A percentile compares a stretch with the other conserved stretches of the same genome.
phyloP scores from a whole-genome alignment of 2,888 invertebrate genomes.

The Dione juno region DNA sequence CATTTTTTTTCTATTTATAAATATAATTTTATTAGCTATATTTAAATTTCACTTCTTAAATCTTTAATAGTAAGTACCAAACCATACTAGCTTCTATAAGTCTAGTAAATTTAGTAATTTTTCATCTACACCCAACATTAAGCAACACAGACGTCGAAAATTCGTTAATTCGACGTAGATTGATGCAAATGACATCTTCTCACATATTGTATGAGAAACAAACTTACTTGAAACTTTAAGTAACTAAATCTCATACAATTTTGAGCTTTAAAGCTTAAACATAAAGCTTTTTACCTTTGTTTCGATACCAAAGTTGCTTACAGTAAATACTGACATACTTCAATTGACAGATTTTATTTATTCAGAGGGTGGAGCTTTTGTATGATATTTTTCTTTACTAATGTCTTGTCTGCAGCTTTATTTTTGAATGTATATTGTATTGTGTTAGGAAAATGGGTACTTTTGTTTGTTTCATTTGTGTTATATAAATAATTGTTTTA shows the following conservation, averaged over 20 bases:
- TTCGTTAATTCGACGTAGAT: constrained; percentile 74
- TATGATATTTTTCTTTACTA: constrained; percentile 53
- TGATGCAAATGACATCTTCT: constrained; percentile 77
- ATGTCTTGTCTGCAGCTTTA: constrained; percentile 49
- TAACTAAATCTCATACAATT: constrained; percentile 18
- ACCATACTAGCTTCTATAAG: background rate
- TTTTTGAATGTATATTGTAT: constrained; percentile 15
- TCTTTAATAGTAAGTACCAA: background rate
- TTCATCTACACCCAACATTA: constrained; percentile 25
- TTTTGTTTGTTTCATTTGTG: background rate
- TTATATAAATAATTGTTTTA: constrained; percentile 10
- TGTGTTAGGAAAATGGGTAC: constrained; percentile 13
- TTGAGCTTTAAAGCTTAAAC: constrained; percentile 16
- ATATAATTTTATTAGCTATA: too few relatives aligned
- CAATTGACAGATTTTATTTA: constrained; percentile 77
- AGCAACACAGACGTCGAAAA: constrained; percentile 57
- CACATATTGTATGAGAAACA: constrained; percentile 52
- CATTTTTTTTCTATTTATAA: too few relatives aligned
- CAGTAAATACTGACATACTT: constrained; percentile 62
- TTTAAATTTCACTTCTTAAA: too few relatives aligned
- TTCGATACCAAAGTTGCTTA: constrained; percentile 16
- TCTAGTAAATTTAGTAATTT: constrained; percentile 6
- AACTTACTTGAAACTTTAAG: constrained; percentile 34
- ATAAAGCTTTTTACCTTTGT: constrained; percentile 22
- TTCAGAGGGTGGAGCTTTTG: constrained; percentile 64